Percentiles rank a stretch among this genome's conserved stretches.
These are phyloP conservation scores for Tarsius wallacei DNA, from an alignment of 2,797 vertebrate genomes.

Conservation along the genomic window DNA sequence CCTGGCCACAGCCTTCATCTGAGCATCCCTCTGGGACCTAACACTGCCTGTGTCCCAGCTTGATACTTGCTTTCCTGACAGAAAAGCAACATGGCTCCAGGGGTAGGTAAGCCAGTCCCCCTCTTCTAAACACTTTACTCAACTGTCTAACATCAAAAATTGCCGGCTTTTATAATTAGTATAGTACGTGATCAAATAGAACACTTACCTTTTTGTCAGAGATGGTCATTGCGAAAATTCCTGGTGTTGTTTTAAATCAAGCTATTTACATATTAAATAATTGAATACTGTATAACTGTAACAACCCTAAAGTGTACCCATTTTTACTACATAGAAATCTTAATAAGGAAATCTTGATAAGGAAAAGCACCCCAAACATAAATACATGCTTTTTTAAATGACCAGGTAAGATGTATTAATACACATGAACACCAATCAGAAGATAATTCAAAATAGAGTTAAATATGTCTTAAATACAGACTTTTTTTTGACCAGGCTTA, in stretches of 20 bases:
- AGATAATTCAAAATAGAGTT: not conserved
- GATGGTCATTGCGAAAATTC: not conserved
- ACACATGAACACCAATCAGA: not conserved
- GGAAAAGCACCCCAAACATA: not conserved
- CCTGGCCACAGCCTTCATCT: not conserved
- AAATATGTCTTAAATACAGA: not conserved
- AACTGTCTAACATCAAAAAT: not conserved
- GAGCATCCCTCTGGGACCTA: not conserved
- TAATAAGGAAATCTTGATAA: not conserved
- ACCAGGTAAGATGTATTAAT: not conserved
- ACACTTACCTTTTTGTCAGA: not conserved
- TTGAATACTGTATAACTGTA: not conserved
- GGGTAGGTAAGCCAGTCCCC: accelerated
- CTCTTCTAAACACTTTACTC: not conserved
- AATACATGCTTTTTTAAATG: not conserved
- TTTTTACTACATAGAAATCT: not conserved
- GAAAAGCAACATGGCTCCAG: not conserved
- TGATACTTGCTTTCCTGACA: not conserved
- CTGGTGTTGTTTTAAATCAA: not conserved
- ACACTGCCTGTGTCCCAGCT: not conserved
- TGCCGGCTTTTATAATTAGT: not conserved
- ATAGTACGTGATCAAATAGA: not conserved
- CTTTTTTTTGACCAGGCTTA: too few relatives aligned
- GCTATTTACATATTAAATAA: not conserved
- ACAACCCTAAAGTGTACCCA: not conserved